Evolutionary conservation across 2,888 invertebrate species (phyloP), one percentile per base, ranked within the genome.

Genomic region (Conus canariensis): DNA sequence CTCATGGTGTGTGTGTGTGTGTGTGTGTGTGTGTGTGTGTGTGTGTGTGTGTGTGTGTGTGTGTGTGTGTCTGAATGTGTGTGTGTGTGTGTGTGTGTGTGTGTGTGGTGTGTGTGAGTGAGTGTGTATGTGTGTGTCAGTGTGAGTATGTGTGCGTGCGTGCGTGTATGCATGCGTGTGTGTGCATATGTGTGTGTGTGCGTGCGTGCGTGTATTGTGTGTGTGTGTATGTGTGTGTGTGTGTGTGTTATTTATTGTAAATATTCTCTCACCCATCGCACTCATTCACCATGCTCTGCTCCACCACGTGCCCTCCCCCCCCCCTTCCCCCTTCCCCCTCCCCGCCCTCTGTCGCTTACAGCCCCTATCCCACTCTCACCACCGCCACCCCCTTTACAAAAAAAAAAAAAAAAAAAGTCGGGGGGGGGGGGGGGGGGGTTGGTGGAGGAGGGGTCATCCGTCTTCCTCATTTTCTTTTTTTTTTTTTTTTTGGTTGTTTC

Each of bases 191-290:
- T 22, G 19, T 14, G 70, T 22, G 70, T 22, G 70, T 22, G 70
- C 5, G 70, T 22, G 70, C 5, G 70, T 70, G 70, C 14, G 70
- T 70, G 70, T 70, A n/a, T 70, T 22, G 70, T n/a, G n/a, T 70
- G 70, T 70, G 22, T 70, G 70, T n/a, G 70, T 70, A n/a, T 70
- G 70, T 70, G n/a, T 70, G n/a, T 70, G 70, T 70, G 70, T 70
- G 70, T 70, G 70, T 70, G n/a, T 64, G 7, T 64, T 10, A 64
- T 16, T 64, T 45, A 45, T 45, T 45, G 45, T 45, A 45, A 45
- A 45, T 45, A 45, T 1, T 45, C 45, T 45, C 45, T 45, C 45
- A 45, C 45, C 45, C 45, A 45, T 45, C 45, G 45, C 45, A 45
- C 45, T 45, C 45, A 45, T 45, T 45, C 45, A 45, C 45, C 45